A percentile compares a stretch with the other conserved stretches of the same genome.
Conservation (phyloP, 2,888 invertebrate genomes). For the Cantharis flavilabris region DNA sequence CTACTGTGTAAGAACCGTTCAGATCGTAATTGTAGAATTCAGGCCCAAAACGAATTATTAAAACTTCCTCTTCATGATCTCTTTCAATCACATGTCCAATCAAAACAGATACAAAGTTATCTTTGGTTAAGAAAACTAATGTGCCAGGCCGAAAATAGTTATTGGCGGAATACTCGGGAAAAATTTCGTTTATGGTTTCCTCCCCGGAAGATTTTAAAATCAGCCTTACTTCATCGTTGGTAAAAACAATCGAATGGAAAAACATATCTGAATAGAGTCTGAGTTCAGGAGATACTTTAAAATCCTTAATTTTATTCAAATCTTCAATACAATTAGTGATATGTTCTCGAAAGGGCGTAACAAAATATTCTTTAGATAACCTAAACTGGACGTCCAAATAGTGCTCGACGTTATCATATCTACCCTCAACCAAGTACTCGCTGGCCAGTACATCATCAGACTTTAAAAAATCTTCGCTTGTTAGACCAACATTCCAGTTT, state of each 20-base stretch:
- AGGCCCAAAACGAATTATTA: slow-evolving; percentile 1
- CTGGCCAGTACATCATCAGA: slow-evolving; percentile 55
- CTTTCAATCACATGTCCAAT: slow-evolving; percentile 71
- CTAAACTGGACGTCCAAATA: slow-evolving; percentile 81
- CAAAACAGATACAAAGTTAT: slow-evolving; percentile 69
- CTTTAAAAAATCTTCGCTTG: slow-evolving; percentile 51
- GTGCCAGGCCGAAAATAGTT: slow-evolving; percentile 54
- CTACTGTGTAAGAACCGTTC: slow-evolving; percentile 61
- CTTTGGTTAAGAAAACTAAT: slow-evolving; percentile 70
- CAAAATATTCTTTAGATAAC: slow-evolving; percentile 78
- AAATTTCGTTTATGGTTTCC: slow-evolving; percentile 24
- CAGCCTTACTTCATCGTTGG: slow-evolving; percentile 56
- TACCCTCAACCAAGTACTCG: slow-evolving; percentile 66
- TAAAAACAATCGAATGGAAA: slow-evolving; percentile 54
- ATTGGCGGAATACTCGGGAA: too few species aligned
- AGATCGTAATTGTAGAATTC: slow-evolving; percentile 39
- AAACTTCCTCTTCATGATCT: slow-evolving; percentile 54
- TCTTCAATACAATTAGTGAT: slow-evolving; percentile 50
- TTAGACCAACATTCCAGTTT: slow-evolving; percentile 59
- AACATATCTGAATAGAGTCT: slow-evolving; percentile 59
- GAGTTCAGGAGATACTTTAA: slow-evolving; percentile 30
- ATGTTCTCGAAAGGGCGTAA: slow-evolving; percentile 72
- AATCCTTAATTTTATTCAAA: neutral
- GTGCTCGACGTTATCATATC: slow-evolving; percentile 67
- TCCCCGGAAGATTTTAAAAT: slow-evolving; percentile 41